These are phyloP conservation scores for Yoshiicerus persimilis DNA, from an alignment of 1,140 invertebrate genomes.

Conservation along the genomic window DNA sequence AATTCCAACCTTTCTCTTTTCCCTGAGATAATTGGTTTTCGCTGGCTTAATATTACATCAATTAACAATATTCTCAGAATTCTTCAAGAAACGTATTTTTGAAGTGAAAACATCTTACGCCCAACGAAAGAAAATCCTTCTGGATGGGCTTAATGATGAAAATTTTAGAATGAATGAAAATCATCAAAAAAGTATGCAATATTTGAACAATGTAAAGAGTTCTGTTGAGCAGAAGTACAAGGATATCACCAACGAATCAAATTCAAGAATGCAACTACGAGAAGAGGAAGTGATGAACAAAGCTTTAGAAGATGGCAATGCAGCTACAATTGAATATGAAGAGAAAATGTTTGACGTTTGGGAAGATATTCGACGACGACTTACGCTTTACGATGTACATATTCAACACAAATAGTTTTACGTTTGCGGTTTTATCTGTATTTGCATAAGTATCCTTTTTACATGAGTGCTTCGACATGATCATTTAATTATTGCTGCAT, in stretches of 20 bases:
- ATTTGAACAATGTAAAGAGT: neutral
- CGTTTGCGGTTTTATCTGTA: neutral
- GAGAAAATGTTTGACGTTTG: neutral
- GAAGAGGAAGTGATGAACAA: slow-evolving; percentile 32
- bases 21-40: too few relatives aligned
- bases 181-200: neutral
- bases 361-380: neutral
- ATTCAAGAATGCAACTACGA: slow-evolving; percentile 1
- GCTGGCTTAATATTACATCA: too few relatives aligned
- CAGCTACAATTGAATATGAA: neutral
- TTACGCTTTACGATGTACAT: neutral
- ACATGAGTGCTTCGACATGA: too few relatives aligned
- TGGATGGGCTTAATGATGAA: neutral
- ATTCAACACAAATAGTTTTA: too few relatives aligned
- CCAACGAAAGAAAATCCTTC: neutral
- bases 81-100: neutral
- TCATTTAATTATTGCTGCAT: neutral
- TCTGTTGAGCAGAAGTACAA: neutral
- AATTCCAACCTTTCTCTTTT: too few relatives aligned
- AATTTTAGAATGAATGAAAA: neutral
- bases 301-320: neutral
- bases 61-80: neutral
- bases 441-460: too few relatives aligned
- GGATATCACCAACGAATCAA: neutral
- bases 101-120: neutral